Percentiles rank a stretch among this genome's conserved stretches.
These are phyloP conservation scores for Branchellion lobata DNA, from an alignment of 2,888 invertebrate genomes.

Conservation along the genomic window DNA sequence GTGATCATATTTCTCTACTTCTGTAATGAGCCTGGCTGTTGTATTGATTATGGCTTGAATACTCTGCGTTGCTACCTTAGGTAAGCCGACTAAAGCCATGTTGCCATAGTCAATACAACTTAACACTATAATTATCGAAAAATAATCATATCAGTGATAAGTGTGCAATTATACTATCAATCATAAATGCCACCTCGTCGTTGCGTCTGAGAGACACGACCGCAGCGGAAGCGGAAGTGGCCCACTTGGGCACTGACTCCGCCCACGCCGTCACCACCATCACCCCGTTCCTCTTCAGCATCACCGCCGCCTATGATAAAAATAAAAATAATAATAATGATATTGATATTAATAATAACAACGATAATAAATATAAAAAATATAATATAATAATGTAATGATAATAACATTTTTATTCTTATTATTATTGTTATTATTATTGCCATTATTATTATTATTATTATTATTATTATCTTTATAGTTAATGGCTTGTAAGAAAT, in stretches of 20 bases:
- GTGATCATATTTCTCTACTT: no score
- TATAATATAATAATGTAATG: no score
- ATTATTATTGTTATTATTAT: not conserved
- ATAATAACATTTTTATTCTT: not conserved
- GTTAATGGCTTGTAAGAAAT: no score
- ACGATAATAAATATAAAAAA: not conserved
- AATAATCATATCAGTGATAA: no score
- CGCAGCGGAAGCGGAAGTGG: conserved; percentile 58
- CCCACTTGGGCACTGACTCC: conserved; percentile 60
- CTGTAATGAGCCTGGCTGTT: no score
- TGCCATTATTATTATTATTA: no score
- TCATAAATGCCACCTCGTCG: conserved; percentile 54
- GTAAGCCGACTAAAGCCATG: no score
- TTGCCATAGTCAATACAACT: no score
- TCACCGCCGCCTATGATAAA: conserved; percentile 57
- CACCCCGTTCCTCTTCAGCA: conserved; percentile 55
- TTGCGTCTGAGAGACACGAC: conserved; percentile 56
- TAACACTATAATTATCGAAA: not conserved
- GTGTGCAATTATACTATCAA: no score
- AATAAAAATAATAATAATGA: not conserved
- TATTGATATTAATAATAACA: not conserved
- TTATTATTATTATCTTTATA: no score
- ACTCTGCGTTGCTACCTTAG: no score
- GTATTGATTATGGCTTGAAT: no score
- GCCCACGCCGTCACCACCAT: conserved; percentile 61